phyloP scores from a whole-genome alignment of 2,113 vertebrate genomes.

The Parus major region DNA sequence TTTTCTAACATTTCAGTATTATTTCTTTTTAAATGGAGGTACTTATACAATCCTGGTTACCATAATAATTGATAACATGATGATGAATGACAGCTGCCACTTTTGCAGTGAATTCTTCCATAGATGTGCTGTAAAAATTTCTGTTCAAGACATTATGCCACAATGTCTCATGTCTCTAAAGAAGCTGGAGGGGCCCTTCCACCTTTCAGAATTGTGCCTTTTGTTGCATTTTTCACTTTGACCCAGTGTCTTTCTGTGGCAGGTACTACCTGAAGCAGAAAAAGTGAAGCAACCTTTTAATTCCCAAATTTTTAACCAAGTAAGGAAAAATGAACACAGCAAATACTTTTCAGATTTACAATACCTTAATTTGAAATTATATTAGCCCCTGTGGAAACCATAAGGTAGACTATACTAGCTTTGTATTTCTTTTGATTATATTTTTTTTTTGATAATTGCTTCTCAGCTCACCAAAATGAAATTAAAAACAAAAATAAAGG shows the following conservation, averaged over 20 bases:
- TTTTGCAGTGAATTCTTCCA: neutral
- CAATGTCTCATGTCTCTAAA: neutral
- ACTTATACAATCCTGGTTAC: neutral
- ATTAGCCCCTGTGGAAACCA: neutral
- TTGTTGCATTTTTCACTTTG: neutral
- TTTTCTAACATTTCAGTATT: neutral
- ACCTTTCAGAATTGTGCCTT: neutral
- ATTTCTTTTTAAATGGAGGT: neutral
- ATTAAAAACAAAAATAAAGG: neutral
- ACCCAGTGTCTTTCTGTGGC: neutral
- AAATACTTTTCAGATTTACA: neutral
- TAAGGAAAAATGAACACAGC: neutral
- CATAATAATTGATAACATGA: neutral
- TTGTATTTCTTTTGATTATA: neutral
- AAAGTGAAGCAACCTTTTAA: neutral
- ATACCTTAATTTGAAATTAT: neutral
- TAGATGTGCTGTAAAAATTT: neutral
- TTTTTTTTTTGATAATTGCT: neutral
- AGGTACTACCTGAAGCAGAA: neutral
- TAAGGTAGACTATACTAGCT: neutral
- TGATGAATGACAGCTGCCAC: neutral
- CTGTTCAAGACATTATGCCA: neutral
- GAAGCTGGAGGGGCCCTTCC: neutral
- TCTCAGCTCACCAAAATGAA: neutral
- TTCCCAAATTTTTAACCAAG: neutral